Evolutionary conservation across 2,797 vertebrate genomes (phyloP).

Genomic region (Corythornis leucogaster): DNA sequence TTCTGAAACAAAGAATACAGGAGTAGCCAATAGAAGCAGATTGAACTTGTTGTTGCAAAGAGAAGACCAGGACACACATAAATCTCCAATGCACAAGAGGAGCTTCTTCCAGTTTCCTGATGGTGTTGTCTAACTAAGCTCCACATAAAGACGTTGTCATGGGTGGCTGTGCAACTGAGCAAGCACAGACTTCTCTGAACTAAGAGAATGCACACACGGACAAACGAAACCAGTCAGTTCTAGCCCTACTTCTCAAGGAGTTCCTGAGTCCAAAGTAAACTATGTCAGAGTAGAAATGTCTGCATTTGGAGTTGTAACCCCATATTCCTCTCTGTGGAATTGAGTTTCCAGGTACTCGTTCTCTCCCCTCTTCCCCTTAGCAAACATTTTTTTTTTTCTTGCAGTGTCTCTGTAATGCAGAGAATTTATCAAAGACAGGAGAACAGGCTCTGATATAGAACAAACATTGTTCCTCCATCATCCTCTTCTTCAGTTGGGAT

Average conservation of each 20-base stretch:
- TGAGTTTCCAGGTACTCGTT: not conserved
- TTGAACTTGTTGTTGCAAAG: not conserved
- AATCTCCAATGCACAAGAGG: not conserved
- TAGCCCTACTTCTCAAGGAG: not conserved
- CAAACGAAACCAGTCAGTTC: not conserved
- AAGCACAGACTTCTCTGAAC: not conserved
- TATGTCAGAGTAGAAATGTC: not conserved
- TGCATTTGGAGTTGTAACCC: not conserved
- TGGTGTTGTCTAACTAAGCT: not conserved
- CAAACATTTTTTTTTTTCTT: not conserved
- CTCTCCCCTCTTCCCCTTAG: not conserved
- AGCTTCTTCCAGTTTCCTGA: not conserved
- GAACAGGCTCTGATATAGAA: not conserved
- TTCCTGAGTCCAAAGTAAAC: not conserved
- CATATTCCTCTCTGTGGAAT: not conserved
- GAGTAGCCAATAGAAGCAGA: constrained; percentile 10
- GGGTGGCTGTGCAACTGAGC: not conserved
- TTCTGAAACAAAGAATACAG: constrained; percentile 81
- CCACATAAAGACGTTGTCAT: not conserved
- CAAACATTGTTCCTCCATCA: not conserved
- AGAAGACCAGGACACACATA: not conserved
- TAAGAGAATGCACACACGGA: rapidly evolving
- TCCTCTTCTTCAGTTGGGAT: not conserved
- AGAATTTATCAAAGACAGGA: not conserved
- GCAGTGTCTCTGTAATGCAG: not conserved